Evolutionary conservation across 2,113 vertebrate species (phyloP).

Genomic region (Bujurquina vittata): DNA sequence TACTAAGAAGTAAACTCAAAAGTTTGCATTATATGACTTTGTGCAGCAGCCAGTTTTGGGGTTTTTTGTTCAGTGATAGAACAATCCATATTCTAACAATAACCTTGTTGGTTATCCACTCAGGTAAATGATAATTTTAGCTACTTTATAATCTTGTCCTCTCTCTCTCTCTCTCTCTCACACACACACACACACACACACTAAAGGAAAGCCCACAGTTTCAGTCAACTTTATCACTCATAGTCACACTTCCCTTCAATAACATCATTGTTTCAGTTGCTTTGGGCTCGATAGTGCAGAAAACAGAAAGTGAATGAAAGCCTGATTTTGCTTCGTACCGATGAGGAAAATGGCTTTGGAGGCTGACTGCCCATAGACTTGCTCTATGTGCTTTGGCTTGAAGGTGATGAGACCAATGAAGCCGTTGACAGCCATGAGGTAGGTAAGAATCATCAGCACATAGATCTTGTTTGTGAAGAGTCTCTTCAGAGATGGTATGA

Average conservation of each 20-base stretch:
- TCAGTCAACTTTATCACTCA: conserved; percentile 38
- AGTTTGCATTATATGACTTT: neutral
- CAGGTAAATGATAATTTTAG: conserved; percentile 20
- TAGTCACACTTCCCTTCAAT: conserved; percentile 66
- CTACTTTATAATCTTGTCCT: neutral
- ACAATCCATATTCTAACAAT: conserved; percentile 18
- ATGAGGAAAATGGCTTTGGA: conserved; percentile 93
- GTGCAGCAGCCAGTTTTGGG: neutral
- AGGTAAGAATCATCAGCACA: conserved; percentile 84
- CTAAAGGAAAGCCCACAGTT: neutral
- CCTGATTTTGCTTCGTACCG: conserved; percentile 73
- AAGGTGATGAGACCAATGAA: conserved; percentile 97
- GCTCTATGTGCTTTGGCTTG: conserved; percentile 94
- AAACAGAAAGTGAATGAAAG: neutral
- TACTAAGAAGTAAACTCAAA: neutral
- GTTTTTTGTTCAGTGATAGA: neutral
- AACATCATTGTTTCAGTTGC: conserved; percentile 64
- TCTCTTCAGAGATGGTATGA: conserved; percentile 87
- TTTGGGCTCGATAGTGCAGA: neutral
- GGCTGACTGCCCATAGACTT: conserved; percentile 89
- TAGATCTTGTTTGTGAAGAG: conserved; percentile 89
- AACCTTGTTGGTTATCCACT: neutral
- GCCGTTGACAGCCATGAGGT: conserved; percentile 87
- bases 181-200: conserved; percentile 4
- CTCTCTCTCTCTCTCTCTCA: neutral